Conservation (phyloP, 2,888 invertebrate genomes). For the Microchrysa polita region DNA sequence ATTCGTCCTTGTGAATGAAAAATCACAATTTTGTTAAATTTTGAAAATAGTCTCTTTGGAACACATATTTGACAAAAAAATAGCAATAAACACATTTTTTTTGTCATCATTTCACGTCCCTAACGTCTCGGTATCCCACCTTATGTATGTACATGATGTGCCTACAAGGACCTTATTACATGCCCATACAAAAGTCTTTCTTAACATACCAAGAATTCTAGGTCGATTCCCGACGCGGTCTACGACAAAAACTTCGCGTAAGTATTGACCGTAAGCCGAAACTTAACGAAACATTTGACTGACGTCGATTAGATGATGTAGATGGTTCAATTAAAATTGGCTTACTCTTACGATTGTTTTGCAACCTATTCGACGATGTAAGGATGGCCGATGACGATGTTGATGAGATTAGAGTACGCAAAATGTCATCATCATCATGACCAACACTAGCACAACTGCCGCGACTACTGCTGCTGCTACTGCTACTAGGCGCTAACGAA, state of each 20-base stretch:
- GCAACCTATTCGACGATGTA: conserved; percentile 49
- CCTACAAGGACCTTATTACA: no score
- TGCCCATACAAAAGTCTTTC: no score
- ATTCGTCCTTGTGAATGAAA: no score
- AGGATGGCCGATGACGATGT: conserved; percentile 28
- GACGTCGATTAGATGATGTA: conserved; percentile 48
- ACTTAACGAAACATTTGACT: conserved; percentile 53
- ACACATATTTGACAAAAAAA: no score
- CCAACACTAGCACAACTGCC: background rate
- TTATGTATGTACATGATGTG: no score
- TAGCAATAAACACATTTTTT: no score
- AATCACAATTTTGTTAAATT: no score
- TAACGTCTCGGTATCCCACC: no score
- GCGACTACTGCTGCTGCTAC: no score
- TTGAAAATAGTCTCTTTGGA: no score
- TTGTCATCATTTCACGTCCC: no score
- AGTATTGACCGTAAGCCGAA: conserved; percentile 53
- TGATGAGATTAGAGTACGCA: conserved; percentile 28
- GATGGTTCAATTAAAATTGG: conserved; percentile 45
- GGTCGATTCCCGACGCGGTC: conserved; percentile 54
- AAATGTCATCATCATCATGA: conserved; percentile 28
- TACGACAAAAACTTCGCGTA: conserved; percentile 53
- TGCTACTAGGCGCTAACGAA: no score
- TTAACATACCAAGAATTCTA: conserved; percentile 43
- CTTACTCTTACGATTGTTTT: conserved; percentile 45